Base-by-base conservation (phyloP, 1,140 invertebrate species). In the Stegodyphus dumicola region DNA sequence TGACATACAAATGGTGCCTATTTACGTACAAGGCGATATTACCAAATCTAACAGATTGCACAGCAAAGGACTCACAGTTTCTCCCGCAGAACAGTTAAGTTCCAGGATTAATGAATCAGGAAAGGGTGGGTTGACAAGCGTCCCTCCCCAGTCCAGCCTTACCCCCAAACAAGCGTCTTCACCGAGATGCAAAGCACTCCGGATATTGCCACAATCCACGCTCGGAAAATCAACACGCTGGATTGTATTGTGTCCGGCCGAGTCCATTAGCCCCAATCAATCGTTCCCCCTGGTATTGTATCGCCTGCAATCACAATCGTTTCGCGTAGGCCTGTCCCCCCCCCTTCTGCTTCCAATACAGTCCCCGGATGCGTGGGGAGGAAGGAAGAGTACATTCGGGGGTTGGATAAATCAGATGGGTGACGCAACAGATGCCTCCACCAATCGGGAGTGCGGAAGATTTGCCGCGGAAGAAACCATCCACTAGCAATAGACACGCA, bases 211-310 rank as follows among this genome's bases (percentile, higher is more conserved):
- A 49, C 65, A 78, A 69, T 78, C 66, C 51, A 49, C 13, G 18
- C 77, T 67, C 66, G 33, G 67, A 80, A 70, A 80, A 80, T 80
- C 77, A 80, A 80, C 77, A 80, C 77, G 71, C 48, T 77, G 10
- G 13, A 79, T 65, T 33, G 77, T 80, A 80, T 80, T 71, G 77
- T 80, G 77, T 80, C 77, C 77, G 69, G 77, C 54, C 15, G 67
- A 80, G 77, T 80, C 77, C 77, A 80, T 80, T 80, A 80, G 77
- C 67, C 69, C 53, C 77, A 80, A 80, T 80, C 77, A 80, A 80
- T 80, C 65, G 77, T 65, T 71, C 53, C 77, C 77, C 77, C 51
- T 60, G 77, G 67, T 60, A 80, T 71, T 80, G 77, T 70, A 71
- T 80, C 77, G 65, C 48, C 65, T 33, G 52, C 65, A 78, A 78